A percentile compares a stretch with the other conserved stretches of the same genome.
Conservation (phyloP, 2,113 vertebrate genomes). For the Irena cyanogastra region DNA sequence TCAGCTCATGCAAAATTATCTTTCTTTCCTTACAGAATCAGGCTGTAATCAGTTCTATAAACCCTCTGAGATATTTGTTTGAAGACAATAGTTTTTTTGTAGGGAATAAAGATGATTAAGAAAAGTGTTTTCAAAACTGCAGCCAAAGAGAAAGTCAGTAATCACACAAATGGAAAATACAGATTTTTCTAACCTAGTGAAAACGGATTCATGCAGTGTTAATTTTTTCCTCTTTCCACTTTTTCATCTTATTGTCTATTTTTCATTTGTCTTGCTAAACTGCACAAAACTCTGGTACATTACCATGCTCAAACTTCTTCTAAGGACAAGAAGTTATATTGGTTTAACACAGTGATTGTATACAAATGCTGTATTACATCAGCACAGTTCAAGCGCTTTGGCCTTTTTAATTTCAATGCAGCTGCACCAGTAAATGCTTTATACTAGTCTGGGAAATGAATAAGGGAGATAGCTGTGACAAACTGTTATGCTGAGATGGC, state of each 20-base stretch:
- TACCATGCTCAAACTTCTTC: not conserved
- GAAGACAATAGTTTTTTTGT: conserved; percentile 22
- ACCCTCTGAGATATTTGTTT: conserved; percentile 26
- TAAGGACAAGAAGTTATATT: not conserved
- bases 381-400: not conserved
- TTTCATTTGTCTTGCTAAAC: not conserved
- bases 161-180: conserved; percentile 17
- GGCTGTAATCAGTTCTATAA: conserved; percentile 23
- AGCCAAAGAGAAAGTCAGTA: not conserved
- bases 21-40: not conserved
- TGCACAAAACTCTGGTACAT: not conserved
- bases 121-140: conserved; percentile 19
- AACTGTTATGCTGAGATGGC: not conserved
- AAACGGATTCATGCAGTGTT: not conserved
- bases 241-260: not conserved
- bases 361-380: not conserved
- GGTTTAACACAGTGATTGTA: not conserved
- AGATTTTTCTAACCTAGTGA: not conserved
- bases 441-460: not conserved
- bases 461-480: not conserved
- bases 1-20: not conserved
- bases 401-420: not conserved
- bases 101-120: not conserved
- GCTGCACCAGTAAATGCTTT: not conserved
- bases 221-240: not conserved